Base-by-base conservation (phyloP, 1,140 invertebrate genomes). In the Elymnias hypermnestra region DNA sequence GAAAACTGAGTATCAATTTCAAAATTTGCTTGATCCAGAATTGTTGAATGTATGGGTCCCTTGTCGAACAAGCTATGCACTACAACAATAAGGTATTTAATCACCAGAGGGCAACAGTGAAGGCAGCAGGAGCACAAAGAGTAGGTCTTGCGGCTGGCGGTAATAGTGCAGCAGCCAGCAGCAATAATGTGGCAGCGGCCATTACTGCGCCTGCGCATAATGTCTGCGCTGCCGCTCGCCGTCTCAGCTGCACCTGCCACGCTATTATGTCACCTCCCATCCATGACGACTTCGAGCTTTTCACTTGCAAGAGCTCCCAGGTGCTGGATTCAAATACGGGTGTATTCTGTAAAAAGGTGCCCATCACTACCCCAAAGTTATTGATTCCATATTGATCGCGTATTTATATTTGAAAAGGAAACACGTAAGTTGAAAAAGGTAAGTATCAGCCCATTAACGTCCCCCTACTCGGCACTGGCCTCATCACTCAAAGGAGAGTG, bases 221-320 rank as follows among this genome's bases (percentile, higher is more conserved):
- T 3, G 37, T 29, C 49, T 75, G 73, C 29, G 72, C 73, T 2
- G 67, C 53, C 31, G 67, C 78, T 4, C 68, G 63, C 10, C 77
- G 53, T 4, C 48, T 47, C 46, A 77, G 37, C 6, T 14, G 9
- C 40, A 75, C 22, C 28, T 36, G 15, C 66, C 68, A 78, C 48
- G 42, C 5, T 18, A 54, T 45, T 66, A 52, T 36, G 41, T 53
- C 28, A 45, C 48, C 17, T 45, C 47, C 25, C 25, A 46, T 13
- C 56, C 57, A 62, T 9, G 12, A 39, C 23, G 7, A 8, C 47
- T 26, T 7, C 7, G 39, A 29, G 5, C 59, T 45, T 9, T 31
- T 9, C 22, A 72, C 42, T 14, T 52, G 26, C 33, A 58, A 2
- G 23, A 78, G 45, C 57, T 79, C 64, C 77, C 77, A 82, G 0